Conservation (phyloP, 2,888 invertebrate species). For the Timema cristinae region DNA sequence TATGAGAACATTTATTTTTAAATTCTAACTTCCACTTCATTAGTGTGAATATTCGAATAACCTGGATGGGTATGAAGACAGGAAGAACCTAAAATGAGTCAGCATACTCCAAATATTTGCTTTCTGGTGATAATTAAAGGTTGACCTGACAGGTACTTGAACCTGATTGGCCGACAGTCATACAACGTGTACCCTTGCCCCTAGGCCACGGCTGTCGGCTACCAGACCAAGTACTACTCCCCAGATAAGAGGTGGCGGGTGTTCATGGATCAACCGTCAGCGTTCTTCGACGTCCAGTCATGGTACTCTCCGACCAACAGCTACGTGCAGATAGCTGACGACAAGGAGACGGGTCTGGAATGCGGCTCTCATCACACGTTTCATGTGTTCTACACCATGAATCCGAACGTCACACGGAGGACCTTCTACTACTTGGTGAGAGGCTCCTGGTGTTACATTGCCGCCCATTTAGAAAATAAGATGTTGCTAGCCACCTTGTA, state of each 20-base stretch:
- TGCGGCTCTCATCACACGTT: slow-evolving; percentile 42
- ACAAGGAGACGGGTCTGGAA: slow-evolving; percentile 35
- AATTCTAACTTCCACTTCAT: too few relatives aligned
- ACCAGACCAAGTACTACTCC: slow-evolving; percentile 44
- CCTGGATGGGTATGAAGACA: too few relatives aligned
- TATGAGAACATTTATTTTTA: too few relatives aligned
- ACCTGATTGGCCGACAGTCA: neutral
- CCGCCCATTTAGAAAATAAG: neutral
- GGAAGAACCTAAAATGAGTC: too few relatives aligned
- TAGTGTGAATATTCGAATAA: too few relatives aligned
- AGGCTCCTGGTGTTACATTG: neutral
- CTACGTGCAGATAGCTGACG: slow-evolving; percentile 40
- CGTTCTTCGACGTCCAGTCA: slow-evolving; percentile 42
- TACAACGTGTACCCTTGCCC: neutral
- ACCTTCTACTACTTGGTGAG: slow-evolving; percentile 31
- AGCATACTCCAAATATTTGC: too few relatives aligned
- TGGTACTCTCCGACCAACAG: slow-evolving; percentile 43
- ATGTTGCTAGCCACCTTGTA: too few relatives aligned
- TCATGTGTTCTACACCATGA: slow-evolving; percentile 40
- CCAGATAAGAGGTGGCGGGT: slow-evolving; percentile 45
- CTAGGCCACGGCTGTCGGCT: slow-evolving; percentile 42
- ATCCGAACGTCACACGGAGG: slow-evolving; percentile 23
- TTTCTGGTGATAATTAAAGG: neutral
- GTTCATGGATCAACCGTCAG: slow-evolving; percentile 44
- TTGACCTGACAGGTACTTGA: neutral